Evolutionary conservation across 2,888 invertebrate species (phyloP).

Genomic region (Poecilobothrus nobilitatus): DNA sequence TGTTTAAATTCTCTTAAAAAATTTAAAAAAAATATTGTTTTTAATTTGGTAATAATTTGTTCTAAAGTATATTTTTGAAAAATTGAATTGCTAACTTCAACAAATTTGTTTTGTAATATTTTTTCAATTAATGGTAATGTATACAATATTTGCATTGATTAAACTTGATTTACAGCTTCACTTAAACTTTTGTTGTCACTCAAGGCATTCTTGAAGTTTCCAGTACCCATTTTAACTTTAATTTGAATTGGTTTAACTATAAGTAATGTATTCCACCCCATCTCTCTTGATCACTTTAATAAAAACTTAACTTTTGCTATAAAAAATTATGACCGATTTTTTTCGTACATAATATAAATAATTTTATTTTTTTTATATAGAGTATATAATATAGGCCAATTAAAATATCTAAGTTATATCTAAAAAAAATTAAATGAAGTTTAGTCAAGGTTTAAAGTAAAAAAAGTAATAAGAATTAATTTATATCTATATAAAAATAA

Average conservation of each 20-base stretch:
- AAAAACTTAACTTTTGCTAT: constrained; percentile 53
- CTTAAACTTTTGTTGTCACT: constrained; percentile 64
- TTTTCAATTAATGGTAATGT: constrained; percentile 63
- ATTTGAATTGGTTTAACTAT: constrained; percentile 56
- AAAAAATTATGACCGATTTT: no score
- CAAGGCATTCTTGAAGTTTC: constrained; percentile 57
- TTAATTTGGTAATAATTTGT: constrained; percentile 46
- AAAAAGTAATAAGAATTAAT: no score
- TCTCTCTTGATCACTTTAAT: constrained; percentile 49
- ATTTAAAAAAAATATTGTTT: no score
- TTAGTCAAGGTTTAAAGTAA: no score
- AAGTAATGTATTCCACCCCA: constrained; percentile 50
- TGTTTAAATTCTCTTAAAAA: no score
- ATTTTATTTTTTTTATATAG: no score
- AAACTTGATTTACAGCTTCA: constrained; percentile 57
- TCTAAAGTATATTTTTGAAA: constrained; percentile 52
- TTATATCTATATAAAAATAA: no score
- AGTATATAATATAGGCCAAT: no score
- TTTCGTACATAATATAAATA: no score
- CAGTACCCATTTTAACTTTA: constrained; percentile 59
- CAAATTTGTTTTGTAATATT: constrained; percentile 50
- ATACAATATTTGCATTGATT: constrained; percentile 56
- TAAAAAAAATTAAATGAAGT: no score
- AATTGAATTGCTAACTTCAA: constrained; percentile 51
- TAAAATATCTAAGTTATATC: no score